Conservation (phyloP, 2,888 invertebrate genomes). For the Palloptera scutellata region DNA sequence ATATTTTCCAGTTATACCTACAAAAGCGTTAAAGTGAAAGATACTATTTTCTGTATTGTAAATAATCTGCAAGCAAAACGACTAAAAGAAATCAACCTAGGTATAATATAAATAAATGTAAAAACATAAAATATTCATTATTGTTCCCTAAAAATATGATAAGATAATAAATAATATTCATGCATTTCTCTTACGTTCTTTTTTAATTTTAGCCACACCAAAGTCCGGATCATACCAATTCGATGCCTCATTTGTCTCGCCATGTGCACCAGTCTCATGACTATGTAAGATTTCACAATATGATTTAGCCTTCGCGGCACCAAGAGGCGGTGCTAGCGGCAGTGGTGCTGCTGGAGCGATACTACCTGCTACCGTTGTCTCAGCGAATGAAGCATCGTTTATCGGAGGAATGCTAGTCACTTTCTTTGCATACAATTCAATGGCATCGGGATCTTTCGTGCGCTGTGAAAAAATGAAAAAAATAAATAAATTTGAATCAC, state of each 20-base stretch:
- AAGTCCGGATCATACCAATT: constrained; percentile 68
- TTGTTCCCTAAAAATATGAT: neutral
- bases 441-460: constrained; percentile 71
- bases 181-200: constrained; percentile 63
- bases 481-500: constrained; percentile 2
- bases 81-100: too few species aligned
- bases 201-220: constrained; percentile 70
- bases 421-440: constrained; percentile 70
- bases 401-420: constrained; percentile 57
- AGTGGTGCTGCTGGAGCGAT: constrained; percentile 37
- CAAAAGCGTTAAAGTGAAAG: too few species aligned
- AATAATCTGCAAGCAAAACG: too few species aligned
- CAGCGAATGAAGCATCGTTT: constrained; percentile 32
- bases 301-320: constrained; percentile 42
- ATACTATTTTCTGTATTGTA: too few species aligned
- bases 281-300: constrained; percentile 54
- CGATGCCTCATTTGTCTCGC: constrained; percentile 52
- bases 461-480: constrained; percentile 63
- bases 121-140: too few species aligned
- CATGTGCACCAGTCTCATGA: constrained; percentile 53
- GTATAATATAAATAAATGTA: too few species aligned
- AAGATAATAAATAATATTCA: neutral
- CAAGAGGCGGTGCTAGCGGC: constrained; percentile 9
- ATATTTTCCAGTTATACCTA: too few species aligned
- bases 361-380: constrained; percentile 18